Conservation (phyloP, 2,888 invertebrate genomes). For the Trissolcus brochymenae region DNA sequence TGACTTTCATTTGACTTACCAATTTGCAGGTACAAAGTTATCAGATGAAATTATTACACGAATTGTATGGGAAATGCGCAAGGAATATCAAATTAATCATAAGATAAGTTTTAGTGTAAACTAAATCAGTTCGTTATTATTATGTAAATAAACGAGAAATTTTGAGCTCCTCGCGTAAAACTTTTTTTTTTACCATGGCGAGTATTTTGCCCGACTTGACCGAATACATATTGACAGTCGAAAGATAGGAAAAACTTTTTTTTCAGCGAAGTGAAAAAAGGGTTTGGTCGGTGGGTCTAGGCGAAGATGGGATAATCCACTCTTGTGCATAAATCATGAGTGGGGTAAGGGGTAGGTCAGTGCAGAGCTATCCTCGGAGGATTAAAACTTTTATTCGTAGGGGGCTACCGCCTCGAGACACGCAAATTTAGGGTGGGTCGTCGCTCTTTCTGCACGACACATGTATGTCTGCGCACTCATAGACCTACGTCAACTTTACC, state of each 20-base stretch:
- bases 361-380: constrained; percentile 67
- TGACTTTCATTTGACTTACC: too few species aligned
- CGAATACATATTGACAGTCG: constrained; percentile 12
- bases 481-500: constrained; percentile 46
- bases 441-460: constrained; percentile 56
- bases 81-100: too few species aligned
- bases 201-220: too few species aligned
- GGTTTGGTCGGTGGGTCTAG: constrained; percentile 61
- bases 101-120: not conserved
- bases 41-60: too few species aligned
- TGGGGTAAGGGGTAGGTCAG: constrained; percentile 72
- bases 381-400: constrained; percentile 70
- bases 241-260: constrained; percentile 33
- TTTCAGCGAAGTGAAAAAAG: constrained; percentile 26
- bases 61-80: too few species aligned
- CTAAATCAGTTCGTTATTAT: not conserved
- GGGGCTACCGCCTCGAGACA: constrained; percentile 68
- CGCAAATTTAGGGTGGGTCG: constrained; percentile 74
- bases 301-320: constrained; percentile 59
- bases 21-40: too few species aligned
- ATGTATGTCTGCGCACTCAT: constrained; percentile 32
- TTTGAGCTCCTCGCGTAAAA: not conserved
- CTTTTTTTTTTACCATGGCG: not conserved
- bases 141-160: not conserved
- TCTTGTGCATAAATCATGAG: constrained; percentile 72